Conservation (phyloP, 2,113 vertebrate species). For the Ictidomys tridecemlineatus region DNA sequence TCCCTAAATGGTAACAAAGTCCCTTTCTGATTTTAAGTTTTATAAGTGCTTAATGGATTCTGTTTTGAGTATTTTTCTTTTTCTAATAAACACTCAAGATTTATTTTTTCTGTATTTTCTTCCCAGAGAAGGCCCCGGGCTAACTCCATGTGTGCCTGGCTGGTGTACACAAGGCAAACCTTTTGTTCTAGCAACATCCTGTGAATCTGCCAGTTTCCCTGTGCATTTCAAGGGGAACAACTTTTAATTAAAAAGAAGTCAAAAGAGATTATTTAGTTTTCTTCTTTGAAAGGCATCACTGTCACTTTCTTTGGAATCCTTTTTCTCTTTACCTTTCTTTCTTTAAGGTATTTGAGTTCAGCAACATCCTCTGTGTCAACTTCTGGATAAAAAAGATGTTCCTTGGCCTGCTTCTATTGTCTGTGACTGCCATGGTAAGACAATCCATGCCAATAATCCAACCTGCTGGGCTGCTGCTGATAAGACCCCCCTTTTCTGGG, state of each 20-base stretch:
- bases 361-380: slow-evolving; percentile 19
- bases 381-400: slow-evolving; percentile 71
- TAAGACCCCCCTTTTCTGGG: slow-evolving; percentile 1
- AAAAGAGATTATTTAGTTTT: slow-evolving; percentile 80
- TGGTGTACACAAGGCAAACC: neutral
- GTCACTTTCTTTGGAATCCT: slow-evolving; percentile 38
- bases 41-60: slow-evolving; percentile 33
- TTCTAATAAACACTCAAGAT: slow-evolving; percentile 4
- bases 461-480: slow-evolving; percentile 17
- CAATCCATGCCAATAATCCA: slow-evolving; percentile 50
- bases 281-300: slow-evolving; percentile 70
- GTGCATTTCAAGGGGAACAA: slow-evolving; percentile 63
- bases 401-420: slow-evolving; percentile 60
- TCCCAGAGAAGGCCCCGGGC: slow-evolving; percentile 40
- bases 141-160: neutral
- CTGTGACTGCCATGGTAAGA: slow-evolving; percentile 52
- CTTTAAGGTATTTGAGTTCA: slow-evolving; percentile 53
- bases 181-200: slow-evolving; percentile 71
- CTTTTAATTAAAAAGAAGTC: slow-evolving; percentile 84
- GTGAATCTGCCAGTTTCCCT: slow-evolving; percentile 73
- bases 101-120: slow-evolving; percentile 40
- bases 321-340: slow-evolving; percentile 56
- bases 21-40: slow-evolving; percentile 2
- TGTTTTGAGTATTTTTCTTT: neutral
- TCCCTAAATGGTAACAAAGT: neutral